phyloP scores from a whole-genome alignment of 2,888 invertebrate species.

The Oscheius sp. region DNA sequence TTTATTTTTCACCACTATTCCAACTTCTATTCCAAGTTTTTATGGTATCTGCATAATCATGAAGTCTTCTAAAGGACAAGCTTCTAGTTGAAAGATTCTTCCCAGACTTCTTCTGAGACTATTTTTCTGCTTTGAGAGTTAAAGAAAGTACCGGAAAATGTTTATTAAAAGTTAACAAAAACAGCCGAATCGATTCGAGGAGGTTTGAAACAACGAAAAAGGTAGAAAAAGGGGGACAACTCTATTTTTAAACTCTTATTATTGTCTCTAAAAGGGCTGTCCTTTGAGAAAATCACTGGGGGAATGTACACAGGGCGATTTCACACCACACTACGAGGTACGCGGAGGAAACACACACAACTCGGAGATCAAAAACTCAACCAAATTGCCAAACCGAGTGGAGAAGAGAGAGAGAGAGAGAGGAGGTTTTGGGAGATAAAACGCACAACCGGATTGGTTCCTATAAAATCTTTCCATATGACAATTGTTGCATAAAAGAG shows the following conservation, averaged over 20 bases:
- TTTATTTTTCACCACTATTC: background rate
- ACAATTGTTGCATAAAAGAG: conserved; percentile 17
- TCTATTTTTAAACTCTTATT: too few species aligned
- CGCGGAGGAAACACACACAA: background rate
- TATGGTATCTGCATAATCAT: background rate
- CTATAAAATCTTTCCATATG: conserved; percentile 13
- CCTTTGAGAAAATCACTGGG: conserved; percentile 5
- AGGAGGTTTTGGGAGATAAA: background rate
- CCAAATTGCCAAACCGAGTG: background rate
- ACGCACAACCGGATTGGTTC: background rate
- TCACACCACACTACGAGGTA: background rate
- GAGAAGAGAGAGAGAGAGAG: background rate
- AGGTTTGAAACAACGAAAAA: background rate
- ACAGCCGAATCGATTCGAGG: conserved; percentile 11
- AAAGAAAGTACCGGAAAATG: background rate
- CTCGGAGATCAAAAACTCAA: conserved; percentile 13
- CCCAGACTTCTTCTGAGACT: too few species aligned
- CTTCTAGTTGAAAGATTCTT: background rate
- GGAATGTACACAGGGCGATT: conserved; percentile 11
- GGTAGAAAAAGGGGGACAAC: too few species aligned
- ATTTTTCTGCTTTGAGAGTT: background rate
- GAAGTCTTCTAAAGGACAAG: background rate
- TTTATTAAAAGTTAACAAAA: conserved; percentile 19
- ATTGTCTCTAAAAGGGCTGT: too few species aligned
- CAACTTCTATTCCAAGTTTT: background rate